Percentiles rank a stretch among this genome's conserved stretches.
Evolutionary conservation across 2,888 invertebrate species (phyloP).

Genomic region (Calameuta filiformis): DNA sequence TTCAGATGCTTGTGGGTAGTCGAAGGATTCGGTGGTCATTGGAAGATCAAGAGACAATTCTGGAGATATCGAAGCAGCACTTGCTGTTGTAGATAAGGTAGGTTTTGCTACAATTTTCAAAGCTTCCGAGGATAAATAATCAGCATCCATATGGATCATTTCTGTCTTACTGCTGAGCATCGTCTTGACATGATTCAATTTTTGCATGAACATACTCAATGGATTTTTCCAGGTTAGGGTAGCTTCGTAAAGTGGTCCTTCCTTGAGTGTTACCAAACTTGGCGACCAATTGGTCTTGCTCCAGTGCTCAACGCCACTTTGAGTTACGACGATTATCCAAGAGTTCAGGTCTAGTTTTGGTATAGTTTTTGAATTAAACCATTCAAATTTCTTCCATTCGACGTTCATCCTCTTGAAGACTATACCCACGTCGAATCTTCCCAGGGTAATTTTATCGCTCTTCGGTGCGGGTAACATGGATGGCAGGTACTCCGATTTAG

Average conservation of each 20-base stretch:
- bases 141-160: constrained; percentile 52
- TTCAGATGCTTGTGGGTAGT: background rate
- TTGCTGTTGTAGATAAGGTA: constrained; percentile 7
- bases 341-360: constrained; percentile 48
- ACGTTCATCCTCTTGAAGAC: constrained; percentile 47
- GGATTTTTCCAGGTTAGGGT: constrained; percentile 61
- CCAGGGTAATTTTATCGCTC: constrained; percentile 48
- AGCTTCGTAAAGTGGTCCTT: constrained; percentile 58
- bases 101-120: constrained; percentile 33
- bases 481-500: constrained; percentile 53
- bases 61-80: constrained; percentile 24
- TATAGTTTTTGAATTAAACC: constrained; percentile 47
- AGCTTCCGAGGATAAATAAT: constrained; percentile 50
- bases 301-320: constrained; percentile 51
- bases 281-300: constrained; percentile 61
- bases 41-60: constrained; percentile 26
- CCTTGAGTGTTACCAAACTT: constrained; percentile 52
- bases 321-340: constrained; percentile 57
- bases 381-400: constrained; percentile 52
- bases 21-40: constrained; percentile 42
- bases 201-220: constrained; percentile 45
- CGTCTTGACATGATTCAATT: background rate
- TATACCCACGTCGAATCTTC: constrained; percentile 57
- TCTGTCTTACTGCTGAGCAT: constrained; percentile 47
- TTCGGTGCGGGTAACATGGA: constrained; percentile 58